Base-by-base conservation (phyloP, 2,888 invertebrate species). In the Xylocampa areola region DNA sequence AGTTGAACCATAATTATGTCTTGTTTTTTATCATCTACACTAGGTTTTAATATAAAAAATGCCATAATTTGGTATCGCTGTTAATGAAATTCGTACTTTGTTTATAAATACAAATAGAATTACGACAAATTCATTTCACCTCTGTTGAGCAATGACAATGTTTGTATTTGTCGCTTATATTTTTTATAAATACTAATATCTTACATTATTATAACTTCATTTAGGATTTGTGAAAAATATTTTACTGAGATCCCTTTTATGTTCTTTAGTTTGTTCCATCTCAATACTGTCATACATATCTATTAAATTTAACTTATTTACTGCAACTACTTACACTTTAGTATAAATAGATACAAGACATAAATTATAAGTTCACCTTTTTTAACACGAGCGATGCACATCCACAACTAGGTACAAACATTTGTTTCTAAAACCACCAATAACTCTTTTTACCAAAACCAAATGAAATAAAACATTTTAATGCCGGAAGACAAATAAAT, bases 1-100 rank as follows among this genome's bases (percentile, higher is more conserved):
- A 94, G 94, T 94, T 93, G 94, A 94, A 94, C 92, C 84, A 87
- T 85, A 88, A 85, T 92, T 90, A 92, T 91, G 93, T 92, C 93
- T 92, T 92, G 92, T 86, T 72, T 79, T 81, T 82, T 84, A 82
- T 83, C 81, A 80, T 79, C 78, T 86, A 84, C 72, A 68, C 79
- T 83, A 82, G 51, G 73, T 76, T 78, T 80, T 68, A 79, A 74
- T 59, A 63, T 57, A 81, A 79, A 87, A 91, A 90, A 25, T 90
- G 88, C 88, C 85, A 87, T 89, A 89, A 82, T 92, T 92, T 92
- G 92, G 92, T 92, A 88, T 86, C 64, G 88, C 88, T 89, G 87
- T 82, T 84, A 80, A 45, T 77, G 80, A 85, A 80, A 85, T 81
- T 84, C 84, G 80, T 85, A 80, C 76, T 80, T 69, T 71, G 52